Evolutionary conservation across 2,113 vertebrate genomes (phyloP).

Genomic region (Hystrix cristata): DNA sequence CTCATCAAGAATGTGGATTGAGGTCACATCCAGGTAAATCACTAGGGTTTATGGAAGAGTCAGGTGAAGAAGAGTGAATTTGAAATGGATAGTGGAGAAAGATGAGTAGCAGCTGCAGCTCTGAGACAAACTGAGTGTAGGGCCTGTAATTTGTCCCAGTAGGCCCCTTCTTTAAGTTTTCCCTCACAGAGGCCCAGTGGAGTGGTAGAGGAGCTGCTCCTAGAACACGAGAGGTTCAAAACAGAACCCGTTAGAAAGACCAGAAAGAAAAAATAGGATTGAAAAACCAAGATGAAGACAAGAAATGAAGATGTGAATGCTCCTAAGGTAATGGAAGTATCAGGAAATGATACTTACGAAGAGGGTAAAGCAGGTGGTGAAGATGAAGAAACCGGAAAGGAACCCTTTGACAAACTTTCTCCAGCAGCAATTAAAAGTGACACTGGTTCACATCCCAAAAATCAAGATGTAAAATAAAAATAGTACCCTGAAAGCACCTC

Average conservation of each 20-base stretch:
- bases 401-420: conserved; percentile 79
- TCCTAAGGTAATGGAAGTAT: conserved; percentile 89
- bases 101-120: neutral
- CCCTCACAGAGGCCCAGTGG: neutral
- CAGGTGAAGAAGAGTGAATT: neutral
- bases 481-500: neutral
- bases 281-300: conserved; percentile 95
- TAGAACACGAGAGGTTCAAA: neutral
- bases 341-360: conserved; percentile 84
- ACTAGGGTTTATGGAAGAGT: neutral
- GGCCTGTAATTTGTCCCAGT: neutral
- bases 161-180: neutral
- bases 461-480: conserved; percentile 66
- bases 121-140: neutral
- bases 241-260: conserved; percentile 93
- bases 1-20: neutral
- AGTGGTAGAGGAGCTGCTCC: neutral
- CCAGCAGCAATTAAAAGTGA: conserved; percentile 76
- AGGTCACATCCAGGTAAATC: neutral
- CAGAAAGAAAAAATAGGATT: conserved; percentile 94
- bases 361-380: conserved; percentile 73
- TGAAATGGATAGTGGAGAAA: neutral
- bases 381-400: conserved; percentile 83
- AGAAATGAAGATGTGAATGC: conserved; percentile 90
- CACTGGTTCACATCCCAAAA: conserved; percentile 64